phyloP scores from a whole-genome alignment of 2,888 invertebrate genomes.

The Syrphus vitripennis region DNA sequence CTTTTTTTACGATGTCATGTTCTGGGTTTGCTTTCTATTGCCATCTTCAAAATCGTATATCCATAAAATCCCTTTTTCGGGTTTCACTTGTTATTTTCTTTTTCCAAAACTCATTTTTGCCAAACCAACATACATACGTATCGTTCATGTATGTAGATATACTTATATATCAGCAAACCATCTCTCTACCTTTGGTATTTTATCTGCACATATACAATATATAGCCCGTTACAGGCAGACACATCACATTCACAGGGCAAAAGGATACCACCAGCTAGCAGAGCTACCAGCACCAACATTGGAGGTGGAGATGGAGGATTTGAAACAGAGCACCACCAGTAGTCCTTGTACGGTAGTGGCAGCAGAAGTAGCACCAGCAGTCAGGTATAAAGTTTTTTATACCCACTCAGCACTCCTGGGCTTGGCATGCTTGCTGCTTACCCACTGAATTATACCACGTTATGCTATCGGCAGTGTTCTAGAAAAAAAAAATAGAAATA shows the following conservation, averaged over 20 bases:
- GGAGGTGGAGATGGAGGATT: constrained; percentile 37
- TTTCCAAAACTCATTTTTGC: constrained; percentile 9
- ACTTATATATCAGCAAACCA: constrained; percentile 31
- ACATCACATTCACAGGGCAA: constrained; percentile 51
- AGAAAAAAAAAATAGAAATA: constrained; percentile 43
- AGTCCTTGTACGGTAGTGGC: constrained; percentile 63
- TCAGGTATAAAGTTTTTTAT: constrained; percentile 64
- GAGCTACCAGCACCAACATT: constrained; percentile 55
- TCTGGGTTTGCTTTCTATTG: constrained; percentile 72
- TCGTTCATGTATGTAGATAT: too few species aligned
- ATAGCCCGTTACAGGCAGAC: constrained; percentile 59
- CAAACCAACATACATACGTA: too few species aligned
- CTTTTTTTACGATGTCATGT: constrained; percentile 75
- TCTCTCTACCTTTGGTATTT: constrained; percentile 55
- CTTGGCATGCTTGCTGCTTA: constrained; percentile 69
- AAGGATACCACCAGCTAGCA: too few species aligned
- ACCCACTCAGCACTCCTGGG: constrained; percentile 68
- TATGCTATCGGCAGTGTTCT: constrained; percentile 69
- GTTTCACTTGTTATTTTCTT: constrained; percentile 54
- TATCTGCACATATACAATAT: constrained; percentile 44
- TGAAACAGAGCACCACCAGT: constrained; percentile 53
- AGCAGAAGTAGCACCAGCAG: constrained; percentile 70
- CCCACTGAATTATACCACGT: constrained; percentile 72
- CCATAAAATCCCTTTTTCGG: constrained; percentile 67
- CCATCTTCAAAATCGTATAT: constrained; percentile 72